These are phyloP conservation scores for Dryadula phaetusa DNA, from an alignment of 2,888 invertebrate species.

Conservation along the genomic window DNA sequence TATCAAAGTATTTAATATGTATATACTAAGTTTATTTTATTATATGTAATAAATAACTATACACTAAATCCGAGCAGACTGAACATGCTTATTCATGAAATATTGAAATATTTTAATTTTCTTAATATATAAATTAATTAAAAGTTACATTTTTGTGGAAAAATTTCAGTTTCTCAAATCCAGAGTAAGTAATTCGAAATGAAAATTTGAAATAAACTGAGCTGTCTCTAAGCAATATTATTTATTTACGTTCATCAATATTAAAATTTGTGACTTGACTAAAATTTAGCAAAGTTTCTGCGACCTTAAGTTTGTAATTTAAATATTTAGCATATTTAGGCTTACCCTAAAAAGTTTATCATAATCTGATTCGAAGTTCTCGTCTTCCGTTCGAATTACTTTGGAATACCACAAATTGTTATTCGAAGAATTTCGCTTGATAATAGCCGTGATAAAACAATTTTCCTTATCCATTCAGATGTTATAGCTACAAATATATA, in stretches of 20 bases:
- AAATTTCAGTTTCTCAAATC: too few species aligned
- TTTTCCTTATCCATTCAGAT: not conserved
- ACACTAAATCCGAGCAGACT: too few species aligned
- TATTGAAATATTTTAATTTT: too few species aligned
- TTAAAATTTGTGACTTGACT: not conserved
- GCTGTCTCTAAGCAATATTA: not conserved
- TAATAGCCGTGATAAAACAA: not conserved
- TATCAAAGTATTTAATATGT: too few species aligned
- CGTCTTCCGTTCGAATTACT: conserved; percentile 24
- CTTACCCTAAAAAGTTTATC: conserved; percentile 31
- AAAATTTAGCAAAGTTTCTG: conserved; percentile 20
- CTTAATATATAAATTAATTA: too few species aligned
- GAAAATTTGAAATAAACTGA: not conserved
- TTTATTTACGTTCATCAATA: not conserved
- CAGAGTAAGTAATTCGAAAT: not conserved
- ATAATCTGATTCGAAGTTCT: conserved; percentile 27
- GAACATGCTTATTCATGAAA: too few species aligned
- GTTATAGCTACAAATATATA: not conserved
- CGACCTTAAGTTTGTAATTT: conserved; percentile 12
- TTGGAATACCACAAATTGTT: conserved; percentile 30
- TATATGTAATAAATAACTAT: too few species aligned
- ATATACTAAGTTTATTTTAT: too few species aligned
- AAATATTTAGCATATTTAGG: conserved; percentile 33
- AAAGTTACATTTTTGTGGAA: too few species aligned
- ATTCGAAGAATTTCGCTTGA: conserved; percentile 15